Percentiles rank a stretch among this genome's conserved stretches.
phyloP scores from a whole-genome alignment of 1,140 invertebrate species.

The Drosophila simulans region DNA sequence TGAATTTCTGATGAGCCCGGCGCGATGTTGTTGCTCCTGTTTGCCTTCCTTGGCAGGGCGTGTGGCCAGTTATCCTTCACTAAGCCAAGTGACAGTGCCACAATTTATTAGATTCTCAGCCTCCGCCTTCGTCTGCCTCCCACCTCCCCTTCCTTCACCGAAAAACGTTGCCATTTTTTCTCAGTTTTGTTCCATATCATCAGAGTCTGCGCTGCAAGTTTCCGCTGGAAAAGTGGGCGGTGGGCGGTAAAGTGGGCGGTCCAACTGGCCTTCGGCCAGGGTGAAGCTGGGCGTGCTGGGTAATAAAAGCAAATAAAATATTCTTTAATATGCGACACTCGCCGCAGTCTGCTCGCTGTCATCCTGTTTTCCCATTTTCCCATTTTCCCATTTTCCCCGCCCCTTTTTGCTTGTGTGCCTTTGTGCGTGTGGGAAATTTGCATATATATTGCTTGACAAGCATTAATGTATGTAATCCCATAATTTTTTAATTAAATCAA shows the following conservation, averaged over 20 bases:
- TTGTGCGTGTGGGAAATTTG: conserved; percentile 62
- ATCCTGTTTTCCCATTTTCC: conserved; percentile 34
- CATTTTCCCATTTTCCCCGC: conserved; percentile 1
- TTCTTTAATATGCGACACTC: conserved; percentile 82
- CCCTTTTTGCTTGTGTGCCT: background rate
- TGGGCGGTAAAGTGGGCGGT: background rate
- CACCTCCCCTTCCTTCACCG: background rate
- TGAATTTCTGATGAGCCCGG: conserved; percentile 82
- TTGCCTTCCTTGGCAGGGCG: conserved; percentile 41
- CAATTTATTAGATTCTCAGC: conserved; percentile 83
- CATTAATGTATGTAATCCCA: conserved; percentile 82
- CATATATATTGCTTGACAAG: conserved; percentile 83
- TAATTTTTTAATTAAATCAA: conserved; percentile 84
- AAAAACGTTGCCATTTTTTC: conserved; percentile 26
- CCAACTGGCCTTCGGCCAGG: conserved; percentile 40
- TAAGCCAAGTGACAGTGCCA: conserved; percentile 82
- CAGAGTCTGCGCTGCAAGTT: conserved; percentile 76
- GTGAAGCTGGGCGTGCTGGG: conserved; percentile 70
- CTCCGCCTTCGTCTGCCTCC: conserved; percentile 6
- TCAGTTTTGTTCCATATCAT: conserved; percentile 53
- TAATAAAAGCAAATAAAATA: conserved; percentile 83
- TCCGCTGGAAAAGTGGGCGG: conserved; percentile 47
- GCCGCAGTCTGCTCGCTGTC: conserved; percentile 56
- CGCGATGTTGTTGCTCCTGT: conserved; percentile 36
- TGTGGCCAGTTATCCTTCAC: conserved; percentile 79